phyloP scores from a whole-genome alignment of 2,888 invertebrate genomes.

The Ennomos fuscantarius region DNA sequence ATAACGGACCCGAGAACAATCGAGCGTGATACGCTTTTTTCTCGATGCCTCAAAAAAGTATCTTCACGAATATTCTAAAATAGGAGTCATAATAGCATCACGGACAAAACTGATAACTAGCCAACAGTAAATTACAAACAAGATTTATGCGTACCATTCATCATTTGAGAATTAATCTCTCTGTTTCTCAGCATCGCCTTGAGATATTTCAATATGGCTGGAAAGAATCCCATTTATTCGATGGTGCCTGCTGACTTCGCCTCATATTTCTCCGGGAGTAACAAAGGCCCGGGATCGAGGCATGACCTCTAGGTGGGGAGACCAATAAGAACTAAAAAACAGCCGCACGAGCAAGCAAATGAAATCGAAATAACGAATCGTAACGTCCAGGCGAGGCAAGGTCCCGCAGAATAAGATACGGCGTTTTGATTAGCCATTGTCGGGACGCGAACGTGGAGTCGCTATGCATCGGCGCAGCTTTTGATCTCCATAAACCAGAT shows the following conservation, averaged over 20 bases:
- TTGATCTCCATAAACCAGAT: constrained; percentile 39
- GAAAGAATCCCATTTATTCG: constrained; percentile 78
- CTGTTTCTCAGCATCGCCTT: constrained; percentile 66
- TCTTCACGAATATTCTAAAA: constrained; percentile 44
- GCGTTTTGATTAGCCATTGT: constrained; percentile 83
- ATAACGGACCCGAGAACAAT: constrained; percentile 67
- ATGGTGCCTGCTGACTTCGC: constrained; percentile 64
- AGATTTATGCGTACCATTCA: constrained; percentile 73
- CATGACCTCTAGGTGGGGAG: constrained; percentile 70
- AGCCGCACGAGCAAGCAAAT: constrained; percentile 80
- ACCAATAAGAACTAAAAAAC: constrained; percentile 69
- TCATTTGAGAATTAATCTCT: constrained; percentile 74
- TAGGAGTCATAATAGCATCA: constrained; percentile 44
- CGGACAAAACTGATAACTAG: constrained; percentile 68
- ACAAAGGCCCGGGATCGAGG: constrained; percentile 74
- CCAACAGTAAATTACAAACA: constrained; percentile 70
- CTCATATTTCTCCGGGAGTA: constrained; percentile 79
- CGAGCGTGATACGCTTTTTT: constrained; percentile 61
- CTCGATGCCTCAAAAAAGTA: constrained; percentile 42
- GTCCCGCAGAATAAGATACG: constrained; percentile 79
- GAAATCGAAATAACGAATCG: constrained; percentile 83
- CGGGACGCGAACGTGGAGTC: constrained; percentile 63
- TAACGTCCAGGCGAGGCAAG: constrained; percentile 65
- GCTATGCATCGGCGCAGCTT: constrained; percentile 41
- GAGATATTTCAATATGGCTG: constrained; percentile 79